These are phyloP conservation scores for Campoletis sonorensis DNA, from an alignment of 1,140 invertebrate genomes.

Conservation along the genomic window DNA sequence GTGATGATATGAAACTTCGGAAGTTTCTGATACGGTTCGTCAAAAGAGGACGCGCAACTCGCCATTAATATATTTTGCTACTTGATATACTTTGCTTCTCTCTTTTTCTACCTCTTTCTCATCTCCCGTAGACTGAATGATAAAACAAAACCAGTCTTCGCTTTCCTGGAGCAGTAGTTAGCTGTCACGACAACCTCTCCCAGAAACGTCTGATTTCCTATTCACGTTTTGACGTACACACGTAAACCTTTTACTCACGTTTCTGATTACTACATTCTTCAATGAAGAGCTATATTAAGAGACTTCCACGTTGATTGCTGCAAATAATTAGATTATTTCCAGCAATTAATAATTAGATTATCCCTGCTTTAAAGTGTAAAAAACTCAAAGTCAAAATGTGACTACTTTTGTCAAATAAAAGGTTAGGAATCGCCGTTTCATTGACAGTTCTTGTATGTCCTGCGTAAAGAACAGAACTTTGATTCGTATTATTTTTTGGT, in stretches of 20 bases:
- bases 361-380: too few relatives aligned
- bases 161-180: conserved; percentile 37
- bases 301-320: too few relatives aligned
- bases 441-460: too few relatives aligned
- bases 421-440: too few relatives aligned
- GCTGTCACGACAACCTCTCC: conserved; percentile 39
- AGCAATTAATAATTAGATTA: too few relatives aligned
- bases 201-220: conserved; percentile 30
- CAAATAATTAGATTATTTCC: too few relatives aligned
- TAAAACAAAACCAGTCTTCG: conserved; percentile 43
- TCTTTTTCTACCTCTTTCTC: conserved; percentile 1
- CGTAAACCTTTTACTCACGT: background rate
- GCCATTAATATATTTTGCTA: background rate
- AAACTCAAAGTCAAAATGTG: too few relatives aligned
- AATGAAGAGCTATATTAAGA: background rate
- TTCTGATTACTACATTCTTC: background rate
- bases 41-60: background rate
- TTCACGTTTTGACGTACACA: conserved; percentile 17
- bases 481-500: too few relatives aligned
- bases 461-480: too few relatives aligned
- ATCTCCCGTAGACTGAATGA: conserved; percentile 3
- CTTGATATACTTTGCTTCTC: background rate
- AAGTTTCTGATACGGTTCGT: too few relatives aligned
- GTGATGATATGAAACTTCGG: background rate
- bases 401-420: too few relatives aligned